Evolutionary conservation across 2,797 vertebrate genomes (phyloP).

Genomic region (Sparus aurata): DNA sequence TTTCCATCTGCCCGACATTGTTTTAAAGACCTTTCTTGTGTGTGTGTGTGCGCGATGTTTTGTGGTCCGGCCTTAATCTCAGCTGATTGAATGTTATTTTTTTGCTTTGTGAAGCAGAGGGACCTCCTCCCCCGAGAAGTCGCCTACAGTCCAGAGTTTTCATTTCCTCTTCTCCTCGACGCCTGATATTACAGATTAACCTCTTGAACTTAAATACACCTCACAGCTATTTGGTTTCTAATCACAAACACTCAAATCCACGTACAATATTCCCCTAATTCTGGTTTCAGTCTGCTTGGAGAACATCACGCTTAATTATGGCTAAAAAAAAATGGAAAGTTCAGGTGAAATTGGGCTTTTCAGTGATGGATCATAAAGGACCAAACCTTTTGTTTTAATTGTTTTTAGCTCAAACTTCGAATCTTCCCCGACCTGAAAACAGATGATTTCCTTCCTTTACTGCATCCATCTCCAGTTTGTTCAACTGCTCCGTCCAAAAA

Average conservation of each 20-base stretch:
- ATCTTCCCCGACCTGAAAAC: background rate
- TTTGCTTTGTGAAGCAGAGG: conserved; percentile 39
- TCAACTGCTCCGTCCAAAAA: background rate
- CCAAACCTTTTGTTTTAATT: background rate
- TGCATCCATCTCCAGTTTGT: background rate
- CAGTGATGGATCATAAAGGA: background rate
- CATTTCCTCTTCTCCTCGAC: conserved; percentile 63
- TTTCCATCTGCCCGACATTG: conserved; percentile 56
- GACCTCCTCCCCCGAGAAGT: conserved; percentile 15
- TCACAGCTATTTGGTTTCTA: conserved; percentile 31
- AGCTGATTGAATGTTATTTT: conserved; percentile 52
- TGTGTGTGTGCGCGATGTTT: conserved; percentile 19
- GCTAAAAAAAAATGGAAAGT: background rate
- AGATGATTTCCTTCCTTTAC: background rate
- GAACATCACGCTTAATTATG: background rate
- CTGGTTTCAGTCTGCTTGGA: background rate
- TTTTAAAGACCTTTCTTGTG: conserved; percentile 23
- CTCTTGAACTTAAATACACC: conserved; percentile 26
- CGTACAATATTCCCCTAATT: background rate
- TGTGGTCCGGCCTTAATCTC: conserved; percentile 48
- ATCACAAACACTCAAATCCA: background rate
- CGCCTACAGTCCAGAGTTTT: conserved; percentile 29
- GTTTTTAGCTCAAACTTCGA: background rate
- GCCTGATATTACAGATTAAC: conserved; percentile 43
- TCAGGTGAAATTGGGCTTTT: background rate